A percentile compares a stretch with the other conserved stretches of the same genome.
Conservation (phyloP, 2,113 vertebrate species). For the Pseudolaguvia tuberculata region DNA sequence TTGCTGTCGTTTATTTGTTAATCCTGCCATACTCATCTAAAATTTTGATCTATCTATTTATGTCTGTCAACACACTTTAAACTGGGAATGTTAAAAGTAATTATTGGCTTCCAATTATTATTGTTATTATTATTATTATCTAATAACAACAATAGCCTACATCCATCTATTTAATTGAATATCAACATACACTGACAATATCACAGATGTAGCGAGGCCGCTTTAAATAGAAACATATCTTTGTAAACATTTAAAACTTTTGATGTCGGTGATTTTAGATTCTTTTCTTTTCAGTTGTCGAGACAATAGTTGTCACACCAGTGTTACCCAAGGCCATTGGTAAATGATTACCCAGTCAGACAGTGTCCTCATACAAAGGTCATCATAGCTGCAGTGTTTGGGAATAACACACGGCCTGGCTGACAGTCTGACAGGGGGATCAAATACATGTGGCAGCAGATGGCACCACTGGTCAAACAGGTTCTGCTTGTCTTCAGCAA, state of each 20-base stretch:
- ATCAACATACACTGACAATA: constrained; percentile 11
- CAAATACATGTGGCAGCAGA: constrained; percentile 25
- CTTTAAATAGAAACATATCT: constrained; percentile 12
- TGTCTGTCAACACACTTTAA: background rate
- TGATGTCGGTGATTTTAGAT: constrained; percentile 32
- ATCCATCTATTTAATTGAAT: background rate
- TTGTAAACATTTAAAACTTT: constrained; percentile 3
- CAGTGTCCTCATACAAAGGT: constrained; percentile 62
- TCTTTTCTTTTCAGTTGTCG: constrained; percentile 28
- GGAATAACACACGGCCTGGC: constrained; percentile 9
- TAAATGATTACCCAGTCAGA: constrained; percentile 66
- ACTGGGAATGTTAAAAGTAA: background rate
- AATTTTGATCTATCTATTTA: too few species aligned
- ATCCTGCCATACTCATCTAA: background rate
- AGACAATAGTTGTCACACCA: constrained; percentile 52
- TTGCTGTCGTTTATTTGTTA: too few species aligned
- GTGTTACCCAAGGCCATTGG: constrained; percentile 59
- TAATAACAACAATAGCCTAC: background rate
- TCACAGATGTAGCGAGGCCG: background rate
- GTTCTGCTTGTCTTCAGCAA: constrained; percentile 1
- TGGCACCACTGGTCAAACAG: constrained; percentile 3
- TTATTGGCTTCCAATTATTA: background rate
- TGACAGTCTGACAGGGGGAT: constrained; percentile 17
- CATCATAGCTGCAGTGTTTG: constrained; percentile 41
- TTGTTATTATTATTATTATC: background rate